Evolutionary conservation across 2,797 vertebrate genomes (phyloP).

Genomic region (Syngnathus acus): DNA sequence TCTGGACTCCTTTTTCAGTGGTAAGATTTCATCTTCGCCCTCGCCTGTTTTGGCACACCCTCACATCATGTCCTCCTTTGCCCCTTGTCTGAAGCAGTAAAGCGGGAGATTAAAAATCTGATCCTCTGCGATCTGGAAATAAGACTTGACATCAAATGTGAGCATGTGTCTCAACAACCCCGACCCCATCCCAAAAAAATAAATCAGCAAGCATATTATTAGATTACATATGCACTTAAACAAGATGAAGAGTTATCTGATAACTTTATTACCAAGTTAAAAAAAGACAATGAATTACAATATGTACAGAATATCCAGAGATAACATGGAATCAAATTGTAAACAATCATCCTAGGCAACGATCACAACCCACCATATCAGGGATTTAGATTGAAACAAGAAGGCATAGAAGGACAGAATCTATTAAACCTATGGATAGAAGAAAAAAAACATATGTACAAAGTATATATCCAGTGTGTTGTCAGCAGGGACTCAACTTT

Average conservation of each 20-base stretch:
- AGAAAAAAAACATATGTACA: conserved; percentile 73
- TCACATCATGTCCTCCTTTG: conserved; percentile 52
- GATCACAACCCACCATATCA: conserved; percentile 83
- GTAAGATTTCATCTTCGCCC: conserved; percentile 11
- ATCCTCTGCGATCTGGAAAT: conserved; percentile 56
- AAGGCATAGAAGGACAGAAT: conserved; percentile 73
- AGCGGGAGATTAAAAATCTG: conserved; percentile 54
- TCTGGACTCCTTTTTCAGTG: background rate
- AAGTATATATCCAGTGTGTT: conserved; percentile 75
- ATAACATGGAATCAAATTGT: conserved; percentile 90
- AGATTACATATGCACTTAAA: background rate
- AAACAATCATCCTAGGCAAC: conserved; percentile 84
- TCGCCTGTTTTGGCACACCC: conserved; percentile 34
- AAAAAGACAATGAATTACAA: conserved; percentile 99
- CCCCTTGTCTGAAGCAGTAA: conserved; percentile 54
- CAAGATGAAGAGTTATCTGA: conserved; percentile 66
- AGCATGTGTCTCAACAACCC: conserved; percentile 41
- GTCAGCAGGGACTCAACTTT: conserved; percentile 62
- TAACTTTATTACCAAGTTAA: conserved; percentile 99
- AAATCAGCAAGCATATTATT: background rate
- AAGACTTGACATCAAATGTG: conserved; percentile 68
- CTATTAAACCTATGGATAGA: conserved; percentile 71
- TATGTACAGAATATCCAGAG: conserved; percentile 99
- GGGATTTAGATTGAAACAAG: conserved; percentile 72
- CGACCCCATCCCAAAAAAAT: background rate